A percentile compares a stretch with the other conserved stretches of the same genome.
Evolutionary conservation across 2,113 vertebrate genomes (phyloP).

Genomic region (Orcinus orca): DNA sequence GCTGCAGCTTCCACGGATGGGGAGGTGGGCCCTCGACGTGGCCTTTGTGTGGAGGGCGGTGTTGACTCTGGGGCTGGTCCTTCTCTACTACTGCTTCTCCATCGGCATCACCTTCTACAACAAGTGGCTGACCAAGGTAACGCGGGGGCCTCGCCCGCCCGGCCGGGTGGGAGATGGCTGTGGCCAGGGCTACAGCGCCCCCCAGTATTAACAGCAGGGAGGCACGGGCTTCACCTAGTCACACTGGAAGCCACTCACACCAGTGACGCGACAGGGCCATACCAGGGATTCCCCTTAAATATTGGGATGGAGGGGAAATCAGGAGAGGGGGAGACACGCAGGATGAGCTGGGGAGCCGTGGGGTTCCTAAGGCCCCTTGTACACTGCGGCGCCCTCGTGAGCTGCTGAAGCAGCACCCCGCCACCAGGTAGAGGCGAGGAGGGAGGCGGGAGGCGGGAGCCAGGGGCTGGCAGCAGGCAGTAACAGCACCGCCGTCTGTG

Average conservation of each 20-base stretch:
- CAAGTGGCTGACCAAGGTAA: conserved; percentile 95
- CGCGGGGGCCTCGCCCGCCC: neutral
- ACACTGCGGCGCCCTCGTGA: neutral
- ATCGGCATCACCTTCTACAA: conserved; percentile 97
- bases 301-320: neutral
- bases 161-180: neutral
- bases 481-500: rapidly evolving
- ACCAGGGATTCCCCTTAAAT: neutral
- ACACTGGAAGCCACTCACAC: neutral
- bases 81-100: conserved; percentile 93
- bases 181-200: neutral
- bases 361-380: neutral
- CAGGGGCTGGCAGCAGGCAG: rapidly evolving
- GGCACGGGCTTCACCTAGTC: neutral
- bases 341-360: neutral
- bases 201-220: neutral
- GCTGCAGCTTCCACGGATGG: conserved; percentile 38
- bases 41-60: conserved; percentile 83
- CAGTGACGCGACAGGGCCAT: neutral
- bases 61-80: conserved; percentile 85
- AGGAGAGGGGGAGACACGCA: neutral
- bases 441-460: neutral
- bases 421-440: rapidly evolving
- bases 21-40: conserved; percentile 53
- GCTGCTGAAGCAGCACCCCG: rapidly evolving